phyloP scores from a whole-genome alignment of 2,888 invertebrate species.

The Agapostemon virescens region DNA sequence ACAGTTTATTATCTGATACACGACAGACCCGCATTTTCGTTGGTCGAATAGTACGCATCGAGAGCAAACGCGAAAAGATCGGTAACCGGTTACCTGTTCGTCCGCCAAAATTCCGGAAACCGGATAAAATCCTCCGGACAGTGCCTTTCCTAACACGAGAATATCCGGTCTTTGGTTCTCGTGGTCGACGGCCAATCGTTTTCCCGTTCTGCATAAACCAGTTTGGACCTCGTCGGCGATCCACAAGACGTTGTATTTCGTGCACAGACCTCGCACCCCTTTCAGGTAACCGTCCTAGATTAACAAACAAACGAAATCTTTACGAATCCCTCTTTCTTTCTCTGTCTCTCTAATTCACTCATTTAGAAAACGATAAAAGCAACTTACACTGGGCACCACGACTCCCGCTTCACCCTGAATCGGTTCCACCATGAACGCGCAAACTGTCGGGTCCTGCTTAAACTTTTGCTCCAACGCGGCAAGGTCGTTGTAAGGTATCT shows the following conservation, averaged over 20 bases:
- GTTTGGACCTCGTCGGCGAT: constrained; percentile 94
- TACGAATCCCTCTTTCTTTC: too few relatives aligned
- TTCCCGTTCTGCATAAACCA: constrained; percentile 91
- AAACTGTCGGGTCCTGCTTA: constrained; percentile 84
- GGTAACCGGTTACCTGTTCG: constrained; percentile 83
- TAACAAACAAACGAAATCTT: background rate
- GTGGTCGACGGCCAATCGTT: constrained; percentile 87
- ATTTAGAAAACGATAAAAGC: background rate
- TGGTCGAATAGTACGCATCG: background rate
- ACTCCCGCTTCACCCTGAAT: constrained; percentile 94
- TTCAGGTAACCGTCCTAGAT: constrained; percentile 85
- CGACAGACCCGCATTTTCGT: background rate
- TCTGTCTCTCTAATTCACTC: too few relatives aligned
- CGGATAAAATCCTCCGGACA: constrained; percentile 91
- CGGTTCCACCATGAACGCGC: constrained; percentile 93
- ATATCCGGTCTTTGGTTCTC: constrained; percentile 89
- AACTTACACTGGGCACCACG: constrained; percentile 83
- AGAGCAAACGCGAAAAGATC: background rate
- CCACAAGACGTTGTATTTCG: constrained; percentile 89
- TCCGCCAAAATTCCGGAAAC: constrained; percentile 87
- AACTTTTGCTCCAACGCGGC: constrained; percentile 84
- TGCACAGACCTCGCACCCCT: constrained; percentile 87
- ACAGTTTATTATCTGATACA: constrained; percentile 72
- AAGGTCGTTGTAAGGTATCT: constrained; percentile 89
- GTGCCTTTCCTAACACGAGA: constrained; percentile 89